Percentiles rank a stretch among this genome's conserved stretches.
Conservation (phyloP, 2,797 vertebrate species). For the Sphenopsis melanotis region DNA sequence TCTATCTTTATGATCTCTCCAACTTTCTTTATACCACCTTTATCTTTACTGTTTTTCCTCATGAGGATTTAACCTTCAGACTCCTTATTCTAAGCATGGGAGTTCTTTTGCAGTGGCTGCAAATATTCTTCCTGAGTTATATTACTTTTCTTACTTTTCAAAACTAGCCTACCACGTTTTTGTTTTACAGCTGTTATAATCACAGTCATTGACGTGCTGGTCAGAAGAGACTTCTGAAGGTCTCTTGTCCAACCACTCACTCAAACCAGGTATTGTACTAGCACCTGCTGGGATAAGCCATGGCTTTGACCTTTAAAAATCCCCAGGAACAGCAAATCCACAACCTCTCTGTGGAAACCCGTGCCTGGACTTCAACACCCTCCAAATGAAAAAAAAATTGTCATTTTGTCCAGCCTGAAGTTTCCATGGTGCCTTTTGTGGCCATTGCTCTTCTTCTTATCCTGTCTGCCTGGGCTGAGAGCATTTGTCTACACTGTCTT, state of each 20-base stretch:
- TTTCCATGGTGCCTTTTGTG: not conserved
- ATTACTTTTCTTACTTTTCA: not conserved
- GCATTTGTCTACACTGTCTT: not conserved
- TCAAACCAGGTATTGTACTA: not conserved
- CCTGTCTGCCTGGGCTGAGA: not conserved
- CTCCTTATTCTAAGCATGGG: not conserved
- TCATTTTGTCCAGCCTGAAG: not conserved
- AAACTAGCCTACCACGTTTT: not conserved
- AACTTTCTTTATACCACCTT: not conserved
- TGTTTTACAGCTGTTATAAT: not conserved
- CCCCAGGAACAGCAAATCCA: not conserved
- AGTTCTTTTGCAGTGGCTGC: not conserved
- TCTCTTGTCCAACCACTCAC: not conserved
- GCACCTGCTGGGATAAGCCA: not conserved
- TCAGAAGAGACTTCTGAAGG: not conserved
- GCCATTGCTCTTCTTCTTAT: not conserved
- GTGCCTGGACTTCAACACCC: not conserved
- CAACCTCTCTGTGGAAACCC: not conserved
- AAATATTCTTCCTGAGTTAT: not conserved
- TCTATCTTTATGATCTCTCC: not conserved
- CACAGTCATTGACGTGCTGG: not conserved
- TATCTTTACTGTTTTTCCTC: not conserved
- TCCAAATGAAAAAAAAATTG: not conserved
- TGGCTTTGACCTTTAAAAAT: not conserved
- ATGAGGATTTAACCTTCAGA: not conserved